Evolutionary conservation across 2,797 vertebrate species (phyloP).

Genomic region (Hirundo rustica): DNA sequence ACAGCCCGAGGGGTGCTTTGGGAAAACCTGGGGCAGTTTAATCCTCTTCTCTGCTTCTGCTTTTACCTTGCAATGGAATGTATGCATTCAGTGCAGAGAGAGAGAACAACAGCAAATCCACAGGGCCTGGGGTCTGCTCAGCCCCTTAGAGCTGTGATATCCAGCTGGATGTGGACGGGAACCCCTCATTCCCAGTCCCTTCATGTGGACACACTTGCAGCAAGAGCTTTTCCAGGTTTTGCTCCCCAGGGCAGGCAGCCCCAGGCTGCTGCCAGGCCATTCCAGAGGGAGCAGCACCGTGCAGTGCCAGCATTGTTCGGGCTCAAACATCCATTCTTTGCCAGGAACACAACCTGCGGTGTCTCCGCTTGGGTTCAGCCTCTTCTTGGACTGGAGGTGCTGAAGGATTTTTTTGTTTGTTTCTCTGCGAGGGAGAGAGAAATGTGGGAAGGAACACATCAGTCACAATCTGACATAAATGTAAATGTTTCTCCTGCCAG

Average conservation of each 20-base stretch:
- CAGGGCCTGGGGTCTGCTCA: not conserved
- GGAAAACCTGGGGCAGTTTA: not conserved
- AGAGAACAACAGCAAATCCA: not conserved
- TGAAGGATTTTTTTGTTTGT: not conserved
- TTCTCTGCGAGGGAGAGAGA: not conserved
- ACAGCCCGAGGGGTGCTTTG: not conserved
- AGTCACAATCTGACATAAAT: not conserved
- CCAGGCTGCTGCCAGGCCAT: not conserved
- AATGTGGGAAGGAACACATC: not conserved
- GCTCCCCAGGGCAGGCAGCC: not conserved
- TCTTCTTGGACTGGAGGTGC: not conserved
- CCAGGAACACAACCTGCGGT: not conserved
- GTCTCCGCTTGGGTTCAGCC: not conserved
- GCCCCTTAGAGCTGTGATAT: not conserved
- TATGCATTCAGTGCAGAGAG: not conserved
- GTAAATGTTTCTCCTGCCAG: not conserved
- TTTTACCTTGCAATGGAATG: not conserved
- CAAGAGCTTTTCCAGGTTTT: not conserved
- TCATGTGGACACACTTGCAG: not conserved
- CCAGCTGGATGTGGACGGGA: not conserved
- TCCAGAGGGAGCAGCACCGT: not conserved
- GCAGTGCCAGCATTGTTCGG: constrained; percentile 7
- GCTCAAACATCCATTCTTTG: not conserved
- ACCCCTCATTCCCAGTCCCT: not conserved
- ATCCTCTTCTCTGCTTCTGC: not conserved